Evolutionary conservation across 2,113 vertebrate genomes (phyloP), one percentile per base, ranked within the genome.

Genomic region (Balaeniceps rex): DNA sequence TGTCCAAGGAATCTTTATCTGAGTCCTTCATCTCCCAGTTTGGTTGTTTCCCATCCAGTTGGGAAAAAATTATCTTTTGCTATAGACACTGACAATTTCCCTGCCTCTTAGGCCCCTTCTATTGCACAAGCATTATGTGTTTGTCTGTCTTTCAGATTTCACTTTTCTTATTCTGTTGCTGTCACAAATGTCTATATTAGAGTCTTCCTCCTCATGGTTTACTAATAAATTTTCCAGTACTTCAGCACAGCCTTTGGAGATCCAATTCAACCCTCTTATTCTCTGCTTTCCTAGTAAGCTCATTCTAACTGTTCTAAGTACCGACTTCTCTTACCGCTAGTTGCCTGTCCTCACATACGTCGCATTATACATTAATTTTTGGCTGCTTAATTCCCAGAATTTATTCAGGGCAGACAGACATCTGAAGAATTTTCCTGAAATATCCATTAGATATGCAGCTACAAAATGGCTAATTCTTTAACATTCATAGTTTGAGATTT

Each of bases 301-400:
- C 9, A n/a, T 89, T 91, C 7, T 36, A 69, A n/a, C 11, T 63
- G 1, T 55, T 57, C 11, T n/a, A n/a, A 49, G 4, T 24, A 81
- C 4, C 1, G 3, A 23, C 42, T 82, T 70, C 10, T 38, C 7
- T 55, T 69, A 38, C 8, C 55, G 1, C 1, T 1, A 21, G 7
- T 68, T 76, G 4, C 11, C 2, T 81, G 4, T 57, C 24, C 34
- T 87, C 34, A 40, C 3, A n/a, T 49, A 28, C 33, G 23, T 49
- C 22, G 36, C 8, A 36, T 31, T 63, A 70, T 34, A 14, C 7
- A 23, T 52, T 54, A 33, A 19, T 44, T 76, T 87, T 85, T 92
- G 18, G 3, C 25, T 54, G 22, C 24, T 25, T 55, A 57, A 57
- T 78, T 33, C 5, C 2, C 51, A 82, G 42, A 29, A 85, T 69